Evolutionary conservation across 2,797 vertebrate species (phyloP).

Genomic region (Muraenolepis orangiensis): DNA sequence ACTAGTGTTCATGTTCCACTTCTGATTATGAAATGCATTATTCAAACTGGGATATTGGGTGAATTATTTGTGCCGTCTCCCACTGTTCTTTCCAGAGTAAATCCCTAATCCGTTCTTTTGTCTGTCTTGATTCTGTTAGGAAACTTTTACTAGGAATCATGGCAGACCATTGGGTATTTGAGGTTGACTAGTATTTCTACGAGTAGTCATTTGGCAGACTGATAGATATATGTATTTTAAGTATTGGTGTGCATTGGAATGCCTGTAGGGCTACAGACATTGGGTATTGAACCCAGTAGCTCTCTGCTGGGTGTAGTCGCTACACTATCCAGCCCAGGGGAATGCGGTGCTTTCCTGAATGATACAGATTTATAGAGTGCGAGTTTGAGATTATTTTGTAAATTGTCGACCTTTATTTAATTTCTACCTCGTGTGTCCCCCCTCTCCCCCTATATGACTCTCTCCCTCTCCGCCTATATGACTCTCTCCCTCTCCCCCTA

Average conservation of each 20-base stretch:
- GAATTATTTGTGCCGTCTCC: conserved; percentile 58
- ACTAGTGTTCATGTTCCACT: conserved; percentile 47
- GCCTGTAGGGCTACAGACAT: neutral
- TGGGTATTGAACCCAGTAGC: neutral
- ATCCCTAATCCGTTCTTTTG: conserved; percentile 34
- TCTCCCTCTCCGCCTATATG: no score
- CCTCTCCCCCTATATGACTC: no score
- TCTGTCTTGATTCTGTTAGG: conserved; percentile 11
- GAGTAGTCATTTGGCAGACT: neutral
- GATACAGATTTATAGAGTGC: no score
- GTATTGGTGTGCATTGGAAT: neutral
- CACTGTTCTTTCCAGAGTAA: conserved; percentile 37
- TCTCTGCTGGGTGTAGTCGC: neutral
- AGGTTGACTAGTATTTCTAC: neutral
- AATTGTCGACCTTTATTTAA: no score
- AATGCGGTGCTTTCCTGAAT: neutral
- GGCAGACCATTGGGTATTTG: conserved; percentile 28
- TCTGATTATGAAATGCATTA: conserved; percentile 66
- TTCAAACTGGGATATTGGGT: conserved; percentile 52
- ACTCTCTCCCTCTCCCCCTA: no score
- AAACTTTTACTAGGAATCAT: conserved; percentile 36
- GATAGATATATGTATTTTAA: neutral
- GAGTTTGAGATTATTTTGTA: no score
- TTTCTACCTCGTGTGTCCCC: no score
- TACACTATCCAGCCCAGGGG: neutral